Evolutionary conservation across 2,113 vertebrate species (phyloP).

Genomic region (Microtus richardsoni): DNA sequence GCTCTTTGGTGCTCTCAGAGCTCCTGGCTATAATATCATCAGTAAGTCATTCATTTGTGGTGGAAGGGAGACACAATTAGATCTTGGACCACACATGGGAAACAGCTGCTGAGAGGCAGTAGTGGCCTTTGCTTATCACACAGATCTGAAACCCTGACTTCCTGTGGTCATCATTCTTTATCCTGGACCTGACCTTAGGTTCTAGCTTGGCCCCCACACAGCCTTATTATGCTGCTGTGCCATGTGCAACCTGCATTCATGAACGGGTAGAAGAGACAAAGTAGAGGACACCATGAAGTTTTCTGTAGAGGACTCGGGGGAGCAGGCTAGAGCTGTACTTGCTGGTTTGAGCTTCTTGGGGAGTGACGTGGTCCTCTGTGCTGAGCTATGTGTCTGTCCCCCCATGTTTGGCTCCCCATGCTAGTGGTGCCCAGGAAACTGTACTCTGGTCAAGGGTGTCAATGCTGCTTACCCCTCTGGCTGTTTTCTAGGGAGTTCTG

Average conservation of each 20-base stretch:
- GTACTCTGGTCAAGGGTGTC: neutral
- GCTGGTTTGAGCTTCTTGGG: neutral
- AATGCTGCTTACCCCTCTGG: neutral
- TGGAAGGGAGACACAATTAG: neutral
- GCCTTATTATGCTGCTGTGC: neutral
- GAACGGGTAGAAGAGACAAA: neutral
- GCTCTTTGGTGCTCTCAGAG: neutral
- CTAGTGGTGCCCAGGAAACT: neutral
- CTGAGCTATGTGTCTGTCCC: neutral
- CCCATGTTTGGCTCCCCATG: neutral
- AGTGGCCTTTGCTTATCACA: conserved; percentile 17
- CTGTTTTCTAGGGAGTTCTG: conserved; percentile 5
- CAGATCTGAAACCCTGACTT: conserved; percentile 56
- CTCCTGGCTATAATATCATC: neutral
- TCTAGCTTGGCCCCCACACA: neutral
- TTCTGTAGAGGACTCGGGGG: neutral
- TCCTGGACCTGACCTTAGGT: conserved; percentile 45
- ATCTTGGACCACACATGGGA: neutral
- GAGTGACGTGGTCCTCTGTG: conserved; percentile 6
- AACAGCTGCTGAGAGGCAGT: conserved; percentile 10
- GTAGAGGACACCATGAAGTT: neutral
- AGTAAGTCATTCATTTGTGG: conserved; percentile 42
- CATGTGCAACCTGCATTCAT: neutral
- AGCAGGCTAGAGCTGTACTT: neutral
- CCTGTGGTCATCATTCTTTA: conserved; percentile 27